Percentiles rank a stretch among this genome's conserved stretches.
These are phyloP conservation scores for Lasioglossum figueresi DNA, from an alignment of 2,888 invertebrate species.

Conservation along the genomic window DNA sequence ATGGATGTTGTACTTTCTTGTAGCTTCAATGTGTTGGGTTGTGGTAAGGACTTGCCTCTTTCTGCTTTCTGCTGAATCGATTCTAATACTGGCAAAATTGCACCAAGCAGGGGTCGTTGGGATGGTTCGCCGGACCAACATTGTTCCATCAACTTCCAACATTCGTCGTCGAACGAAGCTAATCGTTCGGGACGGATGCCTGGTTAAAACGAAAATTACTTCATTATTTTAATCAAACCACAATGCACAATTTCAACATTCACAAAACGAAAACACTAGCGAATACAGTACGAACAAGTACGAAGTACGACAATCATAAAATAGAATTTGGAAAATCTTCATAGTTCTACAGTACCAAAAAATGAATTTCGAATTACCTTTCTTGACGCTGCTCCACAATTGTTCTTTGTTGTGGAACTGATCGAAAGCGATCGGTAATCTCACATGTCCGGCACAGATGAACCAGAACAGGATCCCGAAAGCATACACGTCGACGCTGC, in stretches of 20 bases:
- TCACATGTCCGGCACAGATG: constrained; percentile 92
- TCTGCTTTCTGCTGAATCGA: constrained; percentile 83
- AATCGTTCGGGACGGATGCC: constrained; percentile 93
- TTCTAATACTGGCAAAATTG: constrained; percentile 89
- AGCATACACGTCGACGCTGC: constrained; percentile 94
- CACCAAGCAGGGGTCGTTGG: constrained; percentile 90
- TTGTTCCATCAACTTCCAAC: constrained; percentile 93
- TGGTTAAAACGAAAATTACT: constrained; percentile 76
- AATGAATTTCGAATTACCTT: constrained; percentile 86
- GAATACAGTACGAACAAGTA: no score
- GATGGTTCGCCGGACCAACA: constrained; percentile 93
- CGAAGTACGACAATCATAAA: not conserved
- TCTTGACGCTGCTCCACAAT: constrained; percentile 92
- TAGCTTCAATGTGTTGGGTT: constrained; percentile 64
- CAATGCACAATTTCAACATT: not conserved
- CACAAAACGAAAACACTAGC: not conserved
- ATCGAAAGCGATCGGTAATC: constrained; percentile 92
- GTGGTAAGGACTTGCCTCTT: constrained; percentile 76
- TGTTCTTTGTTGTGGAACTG: constrained; percentile 94
- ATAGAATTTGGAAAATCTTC: not conserved
- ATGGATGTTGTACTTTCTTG: constrained; percentile 67
- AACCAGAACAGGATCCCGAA: constrained; percentile 97
- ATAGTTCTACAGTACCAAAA: not conserved
- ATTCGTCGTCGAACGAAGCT: constrained; percentile 90
- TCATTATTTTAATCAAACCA: not conserved